These are phyloP conservation scores for Phania funesta DNA, from an alignment of 2,888 invertebrate species.

Conservation along the genomic window DNA sequence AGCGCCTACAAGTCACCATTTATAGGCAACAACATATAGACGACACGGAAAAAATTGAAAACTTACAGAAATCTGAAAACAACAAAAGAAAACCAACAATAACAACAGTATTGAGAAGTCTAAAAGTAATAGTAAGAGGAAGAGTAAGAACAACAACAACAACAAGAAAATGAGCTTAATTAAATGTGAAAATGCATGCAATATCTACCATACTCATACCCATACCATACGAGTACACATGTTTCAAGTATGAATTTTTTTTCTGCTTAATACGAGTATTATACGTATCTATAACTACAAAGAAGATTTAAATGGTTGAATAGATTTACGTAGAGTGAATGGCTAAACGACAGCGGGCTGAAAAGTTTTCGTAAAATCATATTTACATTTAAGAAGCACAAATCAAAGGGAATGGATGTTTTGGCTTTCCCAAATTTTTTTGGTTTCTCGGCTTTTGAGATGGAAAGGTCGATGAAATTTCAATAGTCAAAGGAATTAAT, in stretches of 20 bases:
- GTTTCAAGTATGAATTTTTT: conserved; percentile 31
- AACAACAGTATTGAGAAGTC: conserved; percentile 32
- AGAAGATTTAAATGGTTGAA: conserved; percentile 7
- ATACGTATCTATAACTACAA: conserved; percentile 22
- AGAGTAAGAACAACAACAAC: conserved; percentile 4
- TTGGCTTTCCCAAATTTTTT: too few relatives aligned
- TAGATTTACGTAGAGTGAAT: background rate
- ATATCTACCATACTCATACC: conserved; percentile 61
- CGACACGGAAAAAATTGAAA: background rate
- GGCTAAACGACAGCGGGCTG: too few relatives aligned
- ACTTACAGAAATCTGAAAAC: conserved; percentile 19
- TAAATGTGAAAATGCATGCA: conserved; percentile 69
- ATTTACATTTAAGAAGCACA: too few relatives aligned
- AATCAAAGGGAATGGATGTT: too few relatives aligned
- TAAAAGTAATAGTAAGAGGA: conserved; percentile 28
- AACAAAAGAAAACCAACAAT: conserved; percentile 24
- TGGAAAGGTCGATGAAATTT: too few relatives aligned
- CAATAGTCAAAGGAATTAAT: too few relatives aligned
- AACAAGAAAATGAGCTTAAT: conserved; percentile 67
- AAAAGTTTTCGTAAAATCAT: too few relatives aligned
- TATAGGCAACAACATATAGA: conserved; percentile 49
- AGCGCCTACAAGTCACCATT: conserved; percentile 67
- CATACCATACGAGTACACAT: conserved; percentile 56
- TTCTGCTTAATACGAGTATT: background rate
- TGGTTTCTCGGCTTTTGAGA: too few relatives aligned